Conservation (phyloP, 1,140 invertebrate species). For the Ephestia elutella region DNA sequence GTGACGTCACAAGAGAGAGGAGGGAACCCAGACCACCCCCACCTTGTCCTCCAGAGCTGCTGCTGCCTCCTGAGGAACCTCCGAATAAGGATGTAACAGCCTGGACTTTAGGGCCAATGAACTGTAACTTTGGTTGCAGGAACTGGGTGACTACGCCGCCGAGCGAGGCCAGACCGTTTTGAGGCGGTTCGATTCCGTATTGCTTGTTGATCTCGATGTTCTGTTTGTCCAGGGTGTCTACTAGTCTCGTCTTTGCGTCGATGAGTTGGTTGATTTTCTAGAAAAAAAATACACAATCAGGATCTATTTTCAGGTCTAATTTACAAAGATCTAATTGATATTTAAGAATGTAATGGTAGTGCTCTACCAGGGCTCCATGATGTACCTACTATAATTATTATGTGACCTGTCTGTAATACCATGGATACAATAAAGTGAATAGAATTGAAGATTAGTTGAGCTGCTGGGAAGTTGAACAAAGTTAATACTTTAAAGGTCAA, state of each 20-base stretch:
- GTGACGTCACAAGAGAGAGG: slow-evolving; percentile 58
- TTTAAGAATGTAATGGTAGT: too few species aligned
- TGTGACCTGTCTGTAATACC: too few species aligned
- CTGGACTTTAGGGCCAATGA: slow-evolving; percentile 73
- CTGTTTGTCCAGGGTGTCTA: slow-evolving; percentile 78
- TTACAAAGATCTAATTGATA: too few species aligned
- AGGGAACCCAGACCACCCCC: slow-evolving; percentile 60
- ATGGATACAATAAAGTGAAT: too few species aligned
- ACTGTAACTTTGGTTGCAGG: slow-evolving; percentile 77
- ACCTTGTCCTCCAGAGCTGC: slow-evolving; percentile 45
- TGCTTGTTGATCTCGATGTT: slow-evolving; percentile 84
- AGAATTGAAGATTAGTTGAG: too few species aligned
- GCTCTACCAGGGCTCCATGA: too few species aligned
- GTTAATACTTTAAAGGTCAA: too few species aligned
- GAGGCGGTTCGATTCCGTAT: slow-evolving; percentile 80
- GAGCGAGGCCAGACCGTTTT: slow-evolving; percentile 57
- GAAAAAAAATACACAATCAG: slow-evolving; percentile 30
- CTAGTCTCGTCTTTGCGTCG: slow-evolving; percentile 82
- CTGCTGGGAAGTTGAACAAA: too few species aligned
- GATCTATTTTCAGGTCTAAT: not conserved
- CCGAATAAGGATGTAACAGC: slow-evolving; percentile 74
- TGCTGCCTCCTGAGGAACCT: slow-evolving; percentile 67
- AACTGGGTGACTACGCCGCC: slow-evolving; percentile 72
- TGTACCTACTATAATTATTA: too few species aligned
- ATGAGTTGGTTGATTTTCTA: slow-evolving; percentile 86